Conservation (phyloP, 2,888 invertebrate genomes). For the Lycophotia porphyrea region DNA sequence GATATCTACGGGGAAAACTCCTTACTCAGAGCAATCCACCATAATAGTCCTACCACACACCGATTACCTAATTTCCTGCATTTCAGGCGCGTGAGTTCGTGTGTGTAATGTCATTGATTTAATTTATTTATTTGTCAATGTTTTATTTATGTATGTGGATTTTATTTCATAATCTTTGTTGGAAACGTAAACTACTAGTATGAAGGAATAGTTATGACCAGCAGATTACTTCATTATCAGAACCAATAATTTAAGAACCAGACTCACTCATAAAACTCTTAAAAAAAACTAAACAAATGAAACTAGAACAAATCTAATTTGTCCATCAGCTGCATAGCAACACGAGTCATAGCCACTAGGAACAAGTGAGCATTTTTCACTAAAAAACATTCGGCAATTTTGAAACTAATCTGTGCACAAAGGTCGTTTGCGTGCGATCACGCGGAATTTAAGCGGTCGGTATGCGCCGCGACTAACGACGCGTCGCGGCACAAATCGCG, state of each 20-base stretch:
- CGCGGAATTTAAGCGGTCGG: conserved; percentile 63
- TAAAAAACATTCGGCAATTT: conserved; percentile 62
- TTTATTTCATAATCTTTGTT: background rate
- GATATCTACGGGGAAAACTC: background rate
- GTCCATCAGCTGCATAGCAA: background rate
- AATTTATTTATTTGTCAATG: no score
- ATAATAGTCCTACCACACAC: no score
- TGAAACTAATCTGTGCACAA: conserved; percentile 64
- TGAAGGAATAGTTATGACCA: background rate
- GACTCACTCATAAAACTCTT: background rate
- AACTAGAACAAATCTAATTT: background rate
- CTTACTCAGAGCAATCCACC: background rate
- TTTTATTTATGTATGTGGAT: no score
- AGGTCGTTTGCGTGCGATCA: conserved; percentile 64
- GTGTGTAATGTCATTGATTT: no score
- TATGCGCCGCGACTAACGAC: conserved; percentile 60
- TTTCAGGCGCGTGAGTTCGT: no score
- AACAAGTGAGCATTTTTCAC: conserved; percentile 46
- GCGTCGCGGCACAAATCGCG: conserved; percentile 65
- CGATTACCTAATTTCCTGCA: no score
- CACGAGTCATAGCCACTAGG: conserved; percentile 21
- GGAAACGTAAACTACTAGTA: background rate
- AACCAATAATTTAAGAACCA: background rate
- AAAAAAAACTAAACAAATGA: background rate
- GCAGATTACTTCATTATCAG: background rate